Evolutionary conservation across 2,888 invertebrate genomes (phyloP), one percentile per base, ranked within the genome.

Genomic region (Dolichopus griseipennis): DNA sequence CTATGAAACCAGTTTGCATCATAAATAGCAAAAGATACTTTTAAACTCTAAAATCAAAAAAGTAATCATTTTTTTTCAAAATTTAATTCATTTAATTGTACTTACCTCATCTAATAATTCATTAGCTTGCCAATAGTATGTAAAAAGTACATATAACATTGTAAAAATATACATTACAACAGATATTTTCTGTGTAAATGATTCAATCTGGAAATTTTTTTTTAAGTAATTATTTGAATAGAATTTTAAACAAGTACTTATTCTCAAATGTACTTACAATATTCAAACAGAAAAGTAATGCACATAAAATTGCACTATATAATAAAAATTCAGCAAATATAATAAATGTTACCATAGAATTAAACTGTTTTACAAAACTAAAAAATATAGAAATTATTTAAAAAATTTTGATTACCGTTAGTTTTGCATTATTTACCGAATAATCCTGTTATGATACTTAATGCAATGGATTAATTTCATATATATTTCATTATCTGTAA

Each of bases 41-140:
- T 69, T 12, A 72, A 66, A 69, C 76, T 78, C 81, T 80, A n/a
- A 52, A 34, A 52, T n/a, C 3, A 18, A 52, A 52, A 52, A 52
- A 52, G 18, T 10, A 37, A 37, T 37, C 1, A 37, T 37, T 10
- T n/a, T n/a, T n/a, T n/a, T n/a, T n/a, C n/a, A n/a, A n/a, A n/a
- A n/a, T n/a, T n/a, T n/a, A n/a, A n/a, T n/a, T n/a, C n/a, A n/a
- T n/a, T n/a, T n/a, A n/a, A n/a, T n/a, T n/a, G n/a, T n/a, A 71
- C 70, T 70, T 69, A 79, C 80, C 77, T 77, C 76, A 66, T 75
- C 72, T 8, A 75, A 69, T 68, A 80, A 70, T 67, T 80, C 78
- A 73, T 80, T 78, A 67, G 79, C 79, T 41, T 76, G 74, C 75
- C 78, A 79, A 70, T 80, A 80, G 52, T 77, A 78, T n/a, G 76